Percentiles rank a stretch among this genome's conserved stretches.
Evolutionary conservation across 2,797 vertebrate genomes (phyloP).

Genomic region (Pseudochromis fuscus): DNA sequence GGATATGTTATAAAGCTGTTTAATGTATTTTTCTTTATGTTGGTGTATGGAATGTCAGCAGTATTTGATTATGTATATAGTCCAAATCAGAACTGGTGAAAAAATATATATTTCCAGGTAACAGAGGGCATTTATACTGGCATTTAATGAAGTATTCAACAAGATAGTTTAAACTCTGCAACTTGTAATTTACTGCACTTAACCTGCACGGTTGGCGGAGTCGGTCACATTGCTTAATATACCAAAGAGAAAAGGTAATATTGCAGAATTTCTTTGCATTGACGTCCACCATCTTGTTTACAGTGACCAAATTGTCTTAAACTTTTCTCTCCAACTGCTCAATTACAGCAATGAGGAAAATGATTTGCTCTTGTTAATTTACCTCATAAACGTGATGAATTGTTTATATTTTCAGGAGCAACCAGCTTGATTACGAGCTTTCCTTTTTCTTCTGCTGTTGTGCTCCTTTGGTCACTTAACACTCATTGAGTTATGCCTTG

Average conservation of each 20-base stretch:
- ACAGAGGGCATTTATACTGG: constrained; percentile 49
- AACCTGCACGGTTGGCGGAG: constrained; percentile 41
- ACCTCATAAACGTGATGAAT: not conserved
- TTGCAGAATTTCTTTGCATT: constrained; percentile 31
- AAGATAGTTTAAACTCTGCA: constrained; percentile 22
- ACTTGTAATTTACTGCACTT: constrained; percentile 27
- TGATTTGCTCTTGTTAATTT: too few species aligned
- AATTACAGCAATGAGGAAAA: constrained; percentile 23
- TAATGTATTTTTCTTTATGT: constrained; percentile 56
- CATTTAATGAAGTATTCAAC: constrained; percentile 54
- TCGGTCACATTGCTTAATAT: constrained; percentile 25
- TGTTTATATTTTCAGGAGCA: not conserved
- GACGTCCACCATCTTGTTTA: constrained; percentile 32
- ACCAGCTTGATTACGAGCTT: not conserved
- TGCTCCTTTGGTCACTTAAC: constrained; percentile 8
- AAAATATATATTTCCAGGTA: constrained; percentile 44
- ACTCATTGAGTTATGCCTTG: constrained; percentile 3
- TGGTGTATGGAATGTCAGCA: constrained; percentile 64
- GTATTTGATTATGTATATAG: constrained; percentile 71
- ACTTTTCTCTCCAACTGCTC: not conserved
- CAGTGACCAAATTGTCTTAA: constrained; percentile 49
- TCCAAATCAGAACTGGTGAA: constrained; percentile 55
- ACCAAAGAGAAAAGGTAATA: constrained; percentile 61
- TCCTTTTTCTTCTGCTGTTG: not conserved
- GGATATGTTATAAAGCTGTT: constrained; percentile 67